Evolutionary conservation across 2,888 invertebrate species (phyloP), one percentile per base, ranked within the genome.

Genomic region (Corythucha ciliata): DNA sequence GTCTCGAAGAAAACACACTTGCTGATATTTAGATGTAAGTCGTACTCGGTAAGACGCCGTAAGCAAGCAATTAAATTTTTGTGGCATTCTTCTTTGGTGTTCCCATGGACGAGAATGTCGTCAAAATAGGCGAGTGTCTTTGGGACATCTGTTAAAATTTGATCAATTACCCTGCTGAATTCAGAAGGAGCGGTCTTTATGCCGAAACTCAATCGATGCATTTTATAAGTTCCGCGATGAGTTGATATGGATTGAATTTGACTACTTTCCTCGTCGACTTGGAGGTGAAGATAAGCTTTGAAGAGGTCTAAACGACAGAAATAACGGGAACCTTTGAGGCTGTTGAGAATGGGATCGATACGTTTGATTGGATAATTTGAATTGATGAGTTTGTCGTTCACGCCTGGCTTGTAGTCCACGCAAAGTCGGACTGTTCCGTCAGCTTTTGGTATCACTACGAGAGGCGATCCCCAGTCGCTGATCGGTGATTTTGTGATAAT

Each of bases 321-420:
- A 40, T 52, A 48, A 18, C n/a, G 51, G 1, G 57, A 52, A 25
- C 49, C 40, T 20, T 46, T 34, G 20, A 59, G 27, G 26, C 41
- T 45, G 21, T 50, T 41, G 3, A 59, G 41, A 14, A 57, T 41
- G 20, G 58, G 54, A 27, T 44, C 44, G 26, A 60, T 55, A 36
- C 36, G 39, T 22, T 24, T 42, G 8, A 60, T 54, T 12, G 60
- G 59, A 26, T 57, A 58, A 27, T 61, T 52, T 41, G 58, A 57
- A 10, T 46, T 24, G 2, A 59, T 45, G 8, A 63, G 41, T 45
- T 52, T 50, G 29, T 55, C 44, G 41, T 64, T 63, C 7, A 63
- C 59, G 2, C 40, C 58, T 21, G 47, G 33, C 49, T 62, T 61
- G 34, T 62, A 62, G 47, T 62, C 57, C 26, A 46, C 57, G 21